Evolutionary conservation across 2,888 invertebrate species (phyloP).

Genomic region (Rambutsinella grinnellia): DNA sequence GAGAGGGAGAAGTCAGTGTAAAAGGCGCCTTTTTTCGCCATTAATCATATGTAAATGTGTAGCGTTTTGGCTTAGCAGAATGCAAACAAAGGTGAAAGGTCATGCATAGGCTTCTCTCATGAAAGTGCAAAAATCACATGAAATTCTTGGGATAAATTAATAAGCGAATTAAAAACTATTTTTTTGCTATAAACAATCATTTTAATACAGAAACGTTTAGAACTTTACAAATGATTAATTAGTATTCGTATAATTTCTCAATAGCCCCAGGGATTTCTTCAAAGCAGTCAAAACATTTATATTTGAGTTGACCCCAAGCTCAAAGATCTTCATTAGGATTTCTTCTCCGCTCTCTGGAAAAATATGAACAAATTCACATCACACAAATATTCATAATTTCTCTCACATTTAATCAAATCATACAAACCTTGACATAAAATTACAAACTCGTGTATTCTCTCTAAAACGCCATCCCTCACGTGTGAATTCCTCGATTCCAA

Average conservation of each 20-base stretch:
- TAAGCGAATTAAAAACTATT: too few species aligned
- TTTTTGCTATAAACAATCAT: too few species aligned
- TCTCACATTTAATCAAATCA: too few species aligned
- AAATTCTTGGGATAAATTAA: too few species aligned
- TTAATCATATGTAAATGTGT: too few species aligned
- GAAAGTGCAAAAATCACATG: too few species aligned
- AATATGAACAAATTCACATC: not conserved
- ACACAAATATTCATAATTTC: not conserved
- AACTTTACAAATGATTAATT: constrained; percentile 23
- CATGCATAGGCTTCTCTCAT: too few species aligned
- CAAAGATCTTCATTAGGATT: constrained; percentile 85
- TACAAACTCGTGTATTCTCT: constrained; percentile 62
- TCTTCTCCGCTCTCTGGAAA: constrained; percentile 81
- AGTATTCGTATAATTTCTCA: constrained; percentile 77
- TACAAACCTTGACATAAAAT: constrained; percentile 61
- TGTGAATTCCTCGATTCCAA: constrained; percentile 51
- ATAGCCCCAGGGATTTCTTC: constrained; percentile 82
- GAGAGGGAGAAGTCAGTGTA: too few species aligned
- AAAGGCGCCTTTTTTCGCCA: too few species aligned
- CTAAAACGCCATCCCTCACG: constrained; percentile 55
- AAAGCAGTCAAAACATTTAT: constrained; percentile 83
- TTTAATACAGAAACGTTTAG: too few species aligned
- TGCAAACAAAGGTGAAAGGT: too few species aligned
- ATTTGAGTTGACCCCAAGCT: constrained; percentile 83
- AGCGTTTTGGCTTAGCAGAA: too few species aligned